phyloP scores from a whole-genome alignment of 2,113 vertebrate genomes.

The Bambusicola thoracicus region DNA sequence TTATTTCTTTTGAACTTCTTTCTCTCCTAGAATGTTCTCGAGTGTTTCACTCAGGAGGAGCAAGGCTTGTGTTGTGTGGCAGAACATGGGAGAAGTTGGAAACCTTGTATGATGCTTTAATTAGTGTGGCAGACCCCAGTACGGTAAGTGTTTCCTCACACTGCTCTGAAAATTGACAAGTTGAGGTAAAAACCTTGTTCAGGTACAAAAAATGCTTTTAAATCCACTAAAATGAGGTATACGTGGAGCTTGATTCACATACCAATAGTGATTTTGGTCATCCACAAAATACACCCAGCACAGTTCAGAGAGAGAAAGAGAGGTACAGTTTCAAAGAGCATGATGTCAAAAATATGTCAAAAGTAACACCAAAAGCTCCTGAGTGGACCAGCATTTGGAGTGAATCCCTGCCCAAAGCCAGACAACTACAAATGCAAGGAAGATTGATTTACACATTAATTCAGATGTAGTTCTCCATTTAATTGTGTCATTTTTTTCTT shows the following conservation, averaged over 20 bases:
- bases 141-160: conserved; percentile 74
- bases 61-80: conserved; percentile 91
- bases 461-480: not conserved
- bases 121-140: conserved; percentile 85
- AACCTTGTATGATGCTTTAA: conserved; percentile 86
- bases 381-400: not conserved
- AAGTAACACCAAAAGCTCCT: not conserved
- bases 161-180: not conserved
- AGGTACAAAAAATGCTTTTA: not conserved
- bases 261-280: not conserved
- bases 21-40: conserved; percentile 86
- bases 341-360: not conserved
- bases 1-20: not conserved
- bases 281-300: not conserved
- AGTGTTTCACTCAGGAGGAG: conserved; percentile 90
- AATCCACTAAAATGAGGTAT: not conserved
- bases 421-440: not conserved
- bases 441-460: not conserved
- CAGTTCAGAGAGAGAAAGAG: not conserved
- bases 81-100: conserved; percentile 91
- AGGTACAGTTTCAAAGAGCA: not conserved
- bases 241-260: not conserved
- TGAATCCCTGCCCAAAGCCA: not conserved
- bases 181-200: not conserved
- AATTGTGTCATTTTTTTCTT: not conserved